Base-by-base conservation (phyloP, 2,797 vertebrate species). In the Sternarchorhynchus goeldii region DNA sequence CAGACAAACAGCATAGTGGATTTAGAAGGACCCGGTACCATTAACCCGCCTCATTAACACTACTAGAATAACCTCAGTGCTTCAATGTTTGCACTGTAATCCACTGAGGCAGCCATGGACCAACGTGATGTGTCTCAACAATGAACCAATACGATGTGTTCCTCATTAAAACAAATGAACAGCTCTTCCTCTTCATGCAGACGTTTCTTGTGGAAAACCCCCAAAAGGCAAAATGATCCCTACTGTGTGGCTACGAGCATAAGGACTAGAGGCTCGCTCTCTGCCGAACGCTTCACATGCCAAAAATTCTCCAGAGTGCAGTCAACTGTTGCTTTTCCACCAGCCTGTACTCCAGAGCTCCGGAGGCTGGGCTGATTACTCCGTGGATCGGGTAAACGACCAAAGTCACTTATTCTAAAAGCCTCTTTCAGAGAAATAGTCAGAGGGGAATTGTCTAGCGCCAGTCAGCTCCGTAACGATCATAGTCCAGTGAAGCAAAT, bases 401-500 rank as follows among this genome's bases (percentile, higher is more conserved):
- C 20, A 36, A 66, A 67, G 41, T 41, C 63, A 39, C 20, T 12
- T 66, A 39, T 66, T 58, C 32, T 57, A 66, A 58, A 34, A 56
- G 73, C 4, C 2, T 0, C 20, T 17, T 58, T 45, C 20, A 66
- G 65, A 50, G 4, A 16, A 2, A 65, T 12, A 34, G 63, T 20
- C 3, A 2, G 36, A 66, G 34, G 2, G 8, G 17, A 25, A 25
- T 25, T 6, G 32, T 6, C 39, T 73, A 7, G 55, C 29, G 58
- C 73, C 71, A 74, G 58, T 65, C 75, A 73, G 55, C 17, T 29
- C 50, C 57, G 16, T 16, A 34, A 78, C 39, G 67, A 57, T 74
- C 53, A 73, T 50, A 60, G 45, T 29, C 65, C 59, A 71, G 39
- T 25, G 32, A 77, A 69, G 79, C 64, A 76, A 75, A 71, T 71